phyloP scores from a whole-genome alignment of 2,797 vertebrate species.

The Labeo calbasu region DNA sequence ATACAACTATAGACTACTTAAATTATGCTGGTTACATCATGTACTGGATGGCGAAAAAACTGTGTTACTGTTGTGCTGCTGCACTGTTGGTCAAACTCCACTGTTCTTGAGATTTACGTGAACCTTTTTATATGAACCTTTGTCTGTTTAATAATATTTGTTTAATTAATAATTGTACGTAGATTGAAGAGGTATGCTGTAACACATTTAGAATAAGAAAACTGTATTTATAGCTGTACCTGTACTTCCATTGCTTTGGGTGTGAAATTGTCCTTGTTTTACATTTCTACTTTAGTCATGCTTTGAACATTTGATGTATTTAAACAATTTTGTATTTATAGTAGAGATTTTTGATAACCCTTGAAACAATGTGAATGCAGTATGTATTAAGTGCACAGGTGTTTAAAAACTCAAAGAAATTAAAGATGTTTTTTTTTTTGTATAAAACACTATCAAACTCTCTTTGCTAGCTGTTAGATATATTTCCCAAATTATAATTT shows the following conservation, averaged over 20 bases:
- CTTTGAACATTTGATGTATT: slow-evolving; percentile 4
- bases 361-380: slow-evolving; percentile 14
- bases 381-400: slow-evolving; percentile 8
- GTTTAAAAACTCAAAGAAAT: background rate
- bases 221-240: background rate
- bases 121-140: slow-evolving; percentile 17
- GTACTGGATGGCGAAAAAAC: slow-evolving; percentile 31
- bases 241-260: slow-evolving; percentile 11
- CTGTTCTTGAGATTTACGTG: background rate
- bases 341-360: slow-evolving; percentile 24
- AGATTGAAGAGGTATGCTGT: slow-evolving; percentile 12
- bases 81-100: slow-evolving; percentile 21
- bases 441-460: background rate
- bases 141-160: background rate
- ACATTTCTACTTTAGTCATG: slow-evolving; percentile 7
- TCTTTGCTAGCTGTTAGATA: background rate
- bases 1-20: slow-evolving; percentile 18
- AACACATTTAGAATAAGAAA: slow-evolving; percentile 5
- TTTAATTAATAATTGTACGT: background rate
- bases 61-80: slow-evolving; percentile 26
- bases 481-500: background rate
- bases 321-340: slow-evolving; percentile 23
- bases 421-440: background rate
- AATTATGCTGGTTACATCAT: slow-evolving; percentile 27
- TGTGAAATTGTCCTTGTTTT: slow-evolving; percentile 15